Conservation (phyloP, 64 coral and sea anemone genomes). For the Astreopora myriophthalma region DNA sequence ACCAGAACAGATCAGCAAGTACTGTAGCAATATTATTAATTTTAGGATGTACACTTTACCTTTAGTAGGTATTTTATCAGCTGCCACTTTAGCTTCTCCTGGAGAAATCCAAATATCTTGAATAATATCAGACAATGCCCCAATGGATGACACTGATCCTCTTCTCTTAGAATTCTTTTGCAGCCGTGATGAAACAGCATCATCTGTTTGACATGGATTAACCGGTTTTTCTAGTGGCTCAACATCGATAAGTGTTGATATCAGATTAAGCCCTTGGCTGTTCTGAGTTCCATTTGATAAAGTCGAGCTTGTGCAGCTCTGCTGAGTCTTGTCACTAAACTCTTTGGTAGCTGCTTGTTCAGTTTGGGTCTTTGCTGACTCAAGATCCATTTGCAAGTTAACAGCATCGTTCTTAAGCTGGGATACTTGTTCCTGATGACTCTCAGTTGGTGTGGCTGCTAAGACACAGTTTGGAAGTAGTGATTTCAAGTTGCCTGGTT, state of each 20-base stretch:
- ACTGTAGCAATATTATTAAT: no score
- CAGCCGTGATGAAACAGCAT: neutral
- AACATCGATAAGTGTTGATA: neutral
- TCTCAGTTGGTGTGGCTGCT: neutral
- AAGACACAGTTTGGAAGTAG: neutral
- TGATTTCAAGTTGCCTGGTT: neutral
- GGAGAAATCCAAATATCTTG: conserved; percentile 23
- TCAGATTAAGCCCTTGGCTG: neutral
- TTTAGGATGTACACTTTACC: neutral
- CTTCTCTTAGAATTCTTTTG: neutral
- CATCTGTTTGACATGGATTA: neutral
- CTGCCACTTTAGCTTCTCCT: neutral
- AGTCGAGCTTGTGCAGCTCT: neutral
- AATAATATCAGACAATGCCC: conserved; percentile 25
- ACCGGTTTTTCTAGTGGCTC: neutral
- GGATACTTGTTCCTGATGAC: neutral
- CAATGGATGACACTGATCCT: neutral
- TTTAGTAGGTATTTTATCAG: neutral
- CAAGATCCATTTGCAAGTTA: neutral
- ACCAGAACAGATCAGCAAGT: no score
- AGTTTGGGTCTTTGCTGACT: neutral
- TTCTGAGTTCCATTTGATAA: neutral
- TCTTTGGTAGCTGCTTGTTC: neutral
- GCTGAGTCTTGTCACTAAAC: neutral
- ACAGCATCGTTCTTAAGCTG: neutral